Base-by-base conservation (phyloP, 1,140 invertebrate species). In the Drosophila azteca region DNA sequence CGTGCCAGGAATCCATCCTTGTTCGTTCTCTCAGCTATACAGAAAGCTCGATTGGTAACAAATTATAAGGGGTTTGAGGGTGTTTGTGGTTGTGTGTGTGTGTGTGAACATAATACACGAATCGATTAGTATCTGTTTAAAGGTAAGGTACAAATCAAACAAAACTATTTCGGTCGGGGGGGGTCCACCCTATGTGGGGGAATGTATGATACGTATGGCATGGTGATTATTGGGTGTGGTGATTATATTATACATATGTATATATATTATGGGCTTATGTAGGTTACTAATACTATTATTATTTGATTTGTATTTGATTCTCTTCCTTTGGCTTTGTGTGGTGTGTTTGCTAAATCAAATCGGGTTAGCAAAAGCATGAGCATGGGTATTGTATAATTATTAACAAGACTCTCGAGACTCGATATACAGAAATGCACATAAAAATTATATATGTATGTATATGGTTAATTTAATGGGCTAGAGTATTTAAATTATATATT, bases 101-200 rank as follows among this genome's bases (percentile, higher is more conserved):
- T 68, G 35, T 61, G 79, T 84, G 84, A 84, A 83, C 80, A 77
- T 67, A 83, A 82, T 75, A 85, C 81, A 90, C 76, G 87, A 90
- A 90, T 90, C 88, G 88, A 90, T 90, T 90, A 90, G 88, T 90
- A 90, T 88, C 77, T 78, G 60, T 84, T 62, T 79, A 57, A 69
- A 63, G 31, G 39, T 74, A 68, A 63, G 35, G 54, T 65, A 55
- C 68, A 73, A 81, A 55, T 67, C 31, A 45, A 45, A 58, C 52
- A 20, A 78, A 72, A 76, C 50, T 31, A 68, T 20, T 20, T 20
- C 17, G 17, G 17, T 20, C 17, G 17, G 17, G 17, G 17, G 17
- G 17, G 17, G 17, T 20, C 17, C 17, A 20, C 17, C 17, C 17
- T 20, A 1, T 20, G 53, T 63, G 41, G 63, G 59, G 58, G 45